These are phyloP conservation scores for Atherinosoma microstoma DNA, from an alignment of 2,797 vertebrate genomes.

Conservation along the genomic window DNA sequence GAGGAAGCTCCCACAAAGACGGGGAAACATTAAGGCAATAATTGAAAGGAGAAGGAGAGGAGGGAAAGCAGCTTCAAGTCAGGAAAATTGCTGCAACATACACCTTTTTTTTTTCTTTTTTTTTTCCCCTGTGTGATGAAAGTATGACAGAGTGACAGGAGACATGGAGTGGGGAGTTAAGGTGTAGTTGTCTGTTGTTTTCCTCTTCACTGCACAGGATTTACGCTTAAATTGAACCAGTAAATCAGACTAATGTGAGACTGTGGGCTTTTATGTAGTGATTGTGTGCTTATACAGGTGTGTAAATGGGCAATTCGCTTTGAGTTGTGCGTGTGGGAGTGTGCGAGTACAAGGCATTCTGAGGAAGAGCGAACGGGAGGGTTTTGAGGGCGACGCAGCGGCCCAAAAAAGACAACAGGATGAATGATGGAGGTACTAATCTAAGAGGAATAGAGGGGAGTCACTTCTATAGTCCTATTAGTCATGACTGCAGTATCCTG, in stretches of 20 bases:
- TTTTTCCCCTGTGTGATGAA: conserved; percentile 34
- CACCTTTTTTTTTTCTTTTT: neutral
- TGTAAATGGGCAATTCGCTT: conserved; percentile 18
- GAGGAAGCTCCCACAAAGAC: conserved; percentile 60
- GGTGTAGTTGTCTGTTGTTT: conserved; percentile 64
- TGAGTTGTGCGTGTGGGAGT: conserved; percentile 16
- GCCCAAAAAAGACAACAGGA: conserved; percentile 49
- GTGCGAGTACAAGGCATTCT: conserved; percentile 15
- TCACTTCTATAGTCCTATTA: conserved; percentile 22
- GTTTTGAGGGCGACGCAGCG: conserved; percentile 25
- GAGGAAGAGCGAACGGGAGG: neutral
- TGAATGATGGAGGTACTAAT: conserved; percentile 56
- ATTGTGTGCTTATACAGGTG: conserved; percentile 42
- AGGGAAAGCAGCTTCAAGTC: conserved; percentile 22
- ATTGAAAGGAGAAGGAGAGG: conserved; percentile 61
- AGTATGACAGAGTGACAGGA: conserved; percentile 66
- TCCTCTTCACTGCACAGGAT: conserved; percentile 61
- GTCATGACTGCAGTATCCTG: conserved; percentile 25
- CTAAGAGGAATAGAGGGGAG: conserved; percentile 25
- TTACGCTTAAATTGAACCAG: conserved; percentile 60
- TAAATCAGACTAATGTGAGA: conserved; percentile 71
- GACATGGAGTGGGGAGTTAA: conserved; percentile 44
- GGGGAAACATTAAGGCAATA: conserved; percentile 57
- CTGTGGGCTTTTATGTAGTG: conserved; percentile 45
- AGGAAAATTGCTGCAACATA: conserved; percentile 40